phyloP scores from a whole-genome alignment of 2,113 vertebrate species.

The Procavia capensis region DNA sequence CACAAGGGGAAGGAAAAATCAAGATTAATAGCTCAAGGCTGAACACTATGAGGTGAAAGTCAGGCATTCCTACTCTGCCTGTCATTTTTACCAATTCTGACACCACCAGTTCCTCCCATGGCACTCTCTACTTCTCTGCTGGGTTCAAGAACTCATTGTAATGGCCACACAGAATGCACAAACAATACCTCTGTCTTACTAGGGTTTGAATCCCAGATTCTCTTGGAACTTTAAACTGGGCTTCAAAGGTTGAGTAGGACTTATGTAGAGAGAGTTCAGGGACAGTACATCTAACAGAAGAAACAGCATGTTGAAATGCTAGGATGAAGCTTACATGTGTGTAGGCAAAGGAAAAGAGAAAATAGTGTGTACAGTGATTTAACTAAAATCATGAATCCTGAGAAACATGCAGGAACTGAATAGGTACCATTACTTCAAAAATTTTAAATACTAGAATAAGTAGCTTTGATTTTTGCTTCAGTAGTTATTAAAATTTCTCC shows the following conservation, averaged over 20 bases:
- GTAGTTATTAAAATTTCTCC: neutral
- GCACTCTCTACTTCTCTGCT: no score
- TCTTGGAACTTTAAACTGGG: neutral
- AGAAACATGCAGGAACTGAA: neutral
- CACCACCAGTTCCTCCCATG: no score
- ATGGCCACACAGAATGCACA: no score
- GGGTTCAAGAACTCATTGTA: no score
- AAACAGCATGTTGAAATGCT: neutral
- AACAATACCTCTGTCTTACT: no score
- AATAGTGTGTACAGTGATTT: neutral
- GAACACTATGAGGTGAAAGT: no score
- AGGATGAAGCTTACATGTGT: neutral
- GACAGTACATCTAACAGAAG: neutral
- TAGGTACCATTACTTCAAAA: neutral
- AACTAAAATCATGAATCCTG: neutral
- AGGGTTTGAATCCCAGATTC: neutral
- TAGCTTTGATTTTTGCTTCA: constrained; percentile 43
- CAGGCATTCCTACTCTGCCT: no score
- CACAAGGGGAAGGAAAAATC: no score
- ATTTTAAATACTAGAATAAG: neutral
- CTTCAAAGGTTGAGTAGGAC: neutral
- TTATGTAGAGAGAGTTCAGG: neutral
- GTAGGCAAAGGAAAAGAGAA: neutral
- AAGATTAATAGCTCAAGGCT: no score
- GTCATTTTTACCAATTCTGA: no score